These are phyloP conservation scores for Eilema depressum DNA, from an alignment of 2,888 invertebrate genomes.

Conservation along the genomic window DNA sequence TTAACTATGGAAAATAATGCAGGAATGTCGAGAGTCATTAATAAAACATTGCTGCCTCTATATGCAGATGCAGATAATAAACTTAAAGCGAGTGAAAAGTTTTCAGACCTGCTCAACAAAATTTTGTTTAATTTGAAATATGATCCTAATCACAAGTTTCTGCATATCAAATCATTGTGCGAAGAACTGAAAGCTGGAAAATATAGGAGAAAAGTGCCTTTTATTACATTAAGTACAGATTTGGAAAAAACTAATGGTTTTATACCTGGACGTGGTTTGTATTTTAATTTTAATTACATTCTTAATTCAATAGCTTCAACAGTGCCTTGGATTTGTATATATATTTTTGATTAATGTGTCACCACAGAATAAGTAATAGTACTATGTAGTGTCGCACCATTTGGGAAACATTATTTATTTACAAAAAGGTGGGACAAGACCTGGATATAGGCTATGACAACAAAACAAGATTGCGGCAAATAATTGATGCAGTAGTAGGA, in stretches of 20 bases:
- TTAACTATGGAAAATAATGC: constrained; percentile 55
- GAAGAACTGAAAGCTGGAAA: constrained; percentile 56
- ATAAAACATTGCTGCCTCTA: constrained; percentile 58
- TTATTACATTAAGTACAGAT: constrained; percentile 60
- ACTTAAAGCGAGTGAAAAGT: constrained; percentile 57
- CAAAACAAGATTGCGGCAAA: not conserved
- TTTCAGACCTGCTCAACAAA: constrained; percentile 53
- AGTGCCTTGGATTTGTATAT: not conserved
- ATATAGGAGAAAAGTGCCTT: constrained; percentile 58
- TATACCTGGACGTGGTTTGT: constrained; percentile 1
- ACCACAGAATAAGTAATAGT: too few relatives aligned
- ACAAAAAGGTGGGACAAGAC: not conserved
- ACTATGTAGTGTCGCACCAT: too few relatives aligned
- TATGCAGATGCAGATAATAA: constrained; percentile 54
- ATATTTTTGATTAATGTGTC: not conserved
- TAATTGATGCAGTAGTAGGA: too few relatives aligned
- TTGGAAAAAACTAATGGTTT: constrained; percentile 10
- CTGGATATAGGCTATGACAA: not conserved
- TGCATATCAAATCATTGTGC: constrained; percentile 65
- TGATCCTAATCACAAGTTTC: constrained; percentile 63
- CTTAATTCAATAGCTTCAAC: not conserved
- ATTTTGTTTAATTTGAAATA: constrained; percentile 49
- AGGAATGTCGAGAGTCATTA: constrained; percentile 64
- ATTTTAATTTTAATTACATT: not conserved
- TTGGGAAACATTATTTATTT: not conserved